These are phyloP conservation scores for Oryzias javanicus DNA, from an alignment of 2,113 vertebrate genomes.

Conservation along the genomic window DNA sequence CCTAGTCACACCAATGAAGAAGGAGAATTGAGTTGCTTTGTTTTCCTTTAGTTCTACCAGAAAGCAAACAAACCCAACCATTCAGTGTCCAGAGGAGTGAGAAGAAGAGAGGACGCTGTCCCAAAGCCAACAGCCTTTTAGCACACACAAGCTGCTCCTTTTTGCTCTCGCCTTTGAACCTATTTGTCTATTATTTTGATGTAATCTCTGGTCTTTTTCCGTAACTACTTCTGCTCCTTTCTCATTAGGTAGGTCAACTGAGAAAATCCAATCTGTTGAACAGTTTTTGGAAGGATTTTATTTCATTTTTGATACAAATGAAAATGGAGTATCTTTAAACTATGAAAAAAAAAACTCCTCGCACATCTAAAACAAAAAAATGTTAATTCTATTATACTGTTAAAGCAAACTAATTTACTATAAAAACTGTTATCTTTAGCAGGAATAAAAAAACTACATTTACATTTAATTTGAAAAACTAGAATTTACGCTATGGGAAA, in stretches of 20 bases:
- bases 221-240: neutral
- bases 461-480: too few species aligned
- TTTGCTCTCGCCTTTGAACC: constrained; percentile 42
- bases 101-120: constrained; percentile 47
- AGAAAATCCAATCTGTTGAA: neutral
- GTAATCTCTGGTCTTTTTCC: constrained; percentile 17
- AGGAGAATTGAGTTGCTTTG: constrained; percentile 46
- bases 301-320: neutral
- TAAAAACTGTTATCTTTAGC: too few species aligned
- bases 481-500: too few species aligned
- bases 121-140: constrained; percentile 48
- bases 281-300: neutral
- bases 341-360: too few species aligned
- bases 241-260: constrained; percentile 5
- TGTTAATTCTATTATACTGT: too few species aligned
- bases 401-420: too few species aligned
- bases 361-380: too few species aligned
- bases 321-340: too few species aligned
- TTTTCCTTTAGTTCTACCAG: constrained; percentile 56
- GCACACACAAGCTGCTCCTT: constrained; percentile 49
- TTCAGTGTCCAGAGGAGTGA: constrained; percentile 40
- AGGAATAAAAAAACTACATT: too few species aligned
- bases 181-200: constrained; percentile 40
- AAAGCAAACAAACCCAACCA: constrained; percentile 56
- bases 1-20: constrained; percentile 20